Evolutionary conservation across 2,888 invertebrate genomes (phyloP), one percentile per base, ranked within the genome.

Genomic region (Caenorhabditis sp.): DNA sequence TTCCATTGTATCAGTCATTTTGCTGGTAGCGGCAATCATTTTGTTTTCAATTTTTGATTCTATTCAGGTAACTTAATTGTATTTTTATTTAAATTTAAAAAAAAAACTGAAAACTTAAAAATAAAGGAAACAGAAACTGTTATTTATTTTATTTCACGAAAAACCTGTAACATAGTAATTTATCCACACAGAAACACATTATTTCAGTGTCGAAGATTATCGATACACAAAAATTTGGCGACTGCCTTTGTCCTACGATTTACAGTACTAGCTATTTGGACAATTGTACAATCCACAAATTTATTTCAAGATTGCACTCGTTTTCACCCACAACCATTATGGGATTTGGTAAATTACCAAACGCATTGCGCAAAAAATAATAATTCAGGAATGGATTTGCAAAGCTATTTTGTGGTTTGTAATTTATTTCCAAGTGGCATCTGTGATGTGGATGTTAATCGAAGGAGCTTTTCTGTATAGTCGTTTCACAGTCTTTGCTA

Each of bases 391-490:
- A 64, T 93, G 93, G 93, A 86, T 94, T 68, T 94, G 94, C 89
- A 93, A 94, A 88, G 84, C 88, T 1, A 89, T 94, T 6, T 89
- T 93, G n/a, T 92, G 93, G 70, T 88, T 93, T 13, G 92, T 92
- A 51, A 92, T 94, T 88, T 94, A 94, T 89, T 92, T 93, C 50
- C 92, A 90, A 40, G 92, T 94, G 78, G 93, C 94, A n/a, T 93
- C 93, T 64, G 93, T 94, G 61, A 93, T 93, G 89, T 94, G 94
- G 94, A 94, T 94, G 94, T 92, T 94, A 80, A 93, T 94, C 15
- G 94, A 94, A 79, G 91, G 92, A 11, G 84, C 88, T 18, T 92
- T 91, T 60, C 82, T 92, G 6, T 89, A 90, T 81, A 88, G 88
- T 79, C 81, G 91, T 6, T 92, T 94, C 55, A 94, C 94, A 0